Evolutionary conservation across 1,140 invertebrate species (phyloP).

Genomic region (Drosophila dunni): DNA sequence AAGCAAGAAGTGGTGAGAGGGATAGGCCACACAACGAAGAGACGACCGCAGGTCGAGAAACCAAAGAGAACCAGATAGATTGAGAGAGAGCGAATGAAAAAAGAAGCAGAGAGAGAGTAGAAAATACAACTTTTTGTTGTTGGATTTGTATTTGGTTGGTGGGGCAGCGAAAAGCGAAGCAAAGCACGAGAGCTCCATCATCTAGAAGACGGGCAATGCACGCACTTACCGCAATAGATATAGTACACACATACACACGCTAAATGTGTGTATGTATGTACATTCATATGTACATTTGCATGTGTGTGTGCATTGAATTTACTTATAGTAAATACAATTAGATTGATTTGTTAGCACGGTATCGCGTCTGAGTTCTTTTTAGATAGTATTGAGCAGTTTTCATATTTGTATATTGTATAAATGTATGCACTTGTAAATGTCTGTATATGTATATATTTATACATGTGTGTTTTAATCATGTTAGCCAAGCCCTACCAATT

Average conservation of each 20-base stretch:
- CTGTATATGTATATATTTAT: constrained; percentile 1
- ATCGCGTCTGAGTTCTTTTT: constrained; percentile 26
- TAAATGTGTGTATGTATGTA: background rate
- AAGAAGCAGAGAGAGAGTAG: constrained; percentile 55
- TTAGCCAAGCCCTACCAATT: constrained; percentile 30
- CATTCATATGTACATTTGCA: background rate
- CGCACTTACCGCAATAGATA: constrained; percentile 58
- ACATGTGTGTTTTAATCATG: constrained; percentile 25
- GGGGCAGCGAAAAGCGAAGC: constrained; percentile 66
- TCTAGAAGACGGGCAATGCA: constrained; percentile 70
- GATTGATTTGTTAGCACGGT: constrained; percentile 70
- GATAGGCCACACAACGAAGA: constrained; percentile 36
- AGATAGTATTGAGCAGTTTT: constrained; percentile 21
- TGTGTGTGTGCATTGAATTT: constrained; percentile 14
- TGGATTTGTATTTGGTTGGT: constrained; percentile 37
- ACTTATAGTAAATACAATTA: constrained; percentile 71
- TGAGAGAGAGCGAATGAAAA: constrained; percentile 9
- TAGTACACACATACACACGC: constrained; percentile 43
- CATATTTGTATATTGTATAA: constrained; percentile 1
- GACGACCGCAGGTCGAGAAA: constrained; percentile 36
- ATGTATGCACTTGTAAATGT: constrained; percentile 7
- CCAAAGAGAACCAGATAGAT: constrained; percentile 16
- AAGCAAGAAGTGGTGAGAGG: constrained; percentile 47
- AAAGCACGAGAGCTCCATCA: constrained; percentile 58
- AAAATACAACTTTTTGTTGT: constrained; percentile 72